These are phyloP conservation scores for Rallus limicola DNA, from an alignment of 2,113 vertebrate genomes.

Conservation along the genomic window DNA sequence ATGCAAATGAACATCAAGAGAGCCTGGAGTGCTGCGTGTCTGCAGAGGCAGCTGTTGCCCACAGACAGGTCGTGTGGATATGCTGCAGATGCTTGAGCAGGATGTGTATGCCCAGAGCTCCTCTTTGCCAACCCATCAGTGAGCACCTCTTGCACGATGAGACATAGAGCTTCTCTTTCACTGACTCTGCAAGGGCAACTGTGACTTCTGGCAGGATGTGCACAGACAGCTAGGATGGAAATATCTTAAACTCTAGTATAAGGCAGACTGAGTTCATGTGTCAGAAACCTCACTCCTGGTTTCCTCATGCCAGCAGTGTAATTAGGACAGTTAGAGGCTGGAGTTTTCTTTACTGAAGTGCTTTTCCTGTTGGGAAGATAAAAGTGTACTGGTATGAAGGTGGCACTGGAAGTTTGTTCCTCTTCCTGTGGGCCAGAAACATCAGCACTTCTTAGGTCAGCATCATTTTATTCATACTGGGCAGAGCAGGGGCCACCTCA, in stretches of 20 bases:
- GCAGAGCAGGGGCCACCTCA: not conserved
- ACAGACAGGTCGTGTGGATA: not conserved
- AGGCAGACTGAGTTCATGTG: not conserved
- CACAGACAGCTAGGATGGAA: not conserved
- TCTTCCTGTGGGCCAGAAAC: not conserved
- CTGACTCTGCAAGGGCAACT: not conserved
- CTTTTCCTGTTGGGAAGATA: not conserved
- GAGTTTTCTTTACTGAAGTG: not conserved
- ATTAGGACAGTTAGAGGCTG: not conserved
- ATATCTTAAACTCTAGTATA: not conserved
- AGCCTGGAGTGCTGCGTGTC: not conserved
- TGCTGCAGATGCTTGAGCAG: not conserved
- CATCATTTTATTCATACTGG: not conserved
- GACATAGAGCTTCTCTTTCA: not conserved
- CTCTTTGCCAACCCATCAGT: not conserved
- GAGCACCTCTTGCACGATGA: not conserved
- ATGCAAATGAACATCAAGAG: slow-evolving; percentile 5
- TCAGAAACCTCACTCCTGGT: not conserved
- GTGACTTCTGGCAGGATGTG: not conserved
- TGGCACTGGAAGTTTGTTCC: not conserved
- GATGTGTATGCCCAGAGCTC: not conserved
- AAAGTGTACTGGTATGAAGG: not conserved
- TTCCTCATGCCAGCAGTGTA: not conserved
- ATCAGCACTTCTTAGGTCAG: not conserved
- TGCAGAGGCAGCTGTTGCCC: slow-evolving; percentile 24